Evolutionary conservation across 2,888 invertebrate species (phyloP).

Genomic region (Drosophila macrothrix): DNA sequence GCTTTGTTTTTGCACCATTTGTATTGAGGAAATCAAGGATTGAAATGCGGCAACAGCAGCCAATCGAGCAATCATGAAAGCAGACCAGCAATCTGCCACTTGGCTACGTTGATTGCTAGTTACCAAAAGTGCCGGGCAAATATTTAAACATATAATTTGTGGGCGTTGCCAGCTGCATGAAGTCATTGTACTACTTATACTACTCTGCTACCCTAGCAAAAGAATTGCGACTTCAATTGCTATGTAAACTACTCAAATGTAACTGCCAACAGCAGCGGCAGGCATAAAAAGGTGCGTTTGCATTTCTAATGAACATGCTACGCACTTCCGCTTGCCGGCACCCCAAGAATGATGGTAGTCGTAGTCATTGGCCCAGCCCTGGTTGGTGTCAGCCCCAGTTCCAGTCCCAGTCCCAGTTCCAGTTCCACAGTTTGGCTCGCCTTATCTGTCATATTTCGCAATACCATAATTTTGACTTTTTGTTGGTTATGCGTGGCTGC

Average conservation of each 20-base stretch:
- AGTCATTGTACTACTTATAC: slow-evolving; percentile 54
- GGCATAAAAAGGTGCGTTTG: slow-evolving; percentile 81
- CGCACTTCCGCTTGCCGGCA: slow-evolving; percentile 79
- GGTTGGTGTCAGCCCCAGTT: slow-evolving; percentile 13
- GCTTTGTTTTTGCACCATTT: slow-evolving; percentile 41
- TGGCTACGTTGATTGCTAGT: slow-evolving; percentile 64
- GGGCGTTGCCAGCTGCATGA: slow-evolving; percentile 59
- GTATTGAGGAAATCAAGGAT: slow-evolving; percentile 55
- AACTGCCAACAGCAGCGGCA: slow-evolving; percentile 48
- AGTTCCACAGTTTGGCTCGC: slow-evolving; percentile 45
- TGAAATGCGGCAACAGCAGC: slow-evolving; percentile 28
- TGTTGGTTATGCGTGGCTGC: slow-evolving; percentile 74
- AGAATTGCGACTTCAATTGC: slow-evolving; percentile 44
- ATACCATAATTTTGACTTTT: slow-evolving; percentile 69
- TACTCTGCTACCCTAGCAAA: slow-evolving; percentile 19
- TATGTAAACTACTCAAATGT: slow-evolving; percentile 65
- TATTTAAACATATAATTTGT: slow-evolving; percentile 76
- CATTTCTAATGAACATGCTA: slow-evolving; percentile 83
- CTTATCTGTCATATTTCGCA: slow-evolving; percentile 75
- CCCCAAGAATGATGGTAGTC: slow-evolving; percentile 73
- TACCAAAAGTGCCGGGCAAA: slow-evolving; percentile 74
- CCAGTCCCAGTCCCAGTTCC: slow-evolving; percentile 2
- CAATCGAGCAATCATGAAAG: slow-evolving; percentile 57
- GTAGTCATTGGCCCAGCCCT: slow-evolving; percentile 30
- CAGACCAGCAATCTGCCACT: slow-evolving; percentile 58